Evolutionary conservation across 1,140 invertebrate species (phyloP).

Genomic region (Drosophila punjabiensis): DNA sequence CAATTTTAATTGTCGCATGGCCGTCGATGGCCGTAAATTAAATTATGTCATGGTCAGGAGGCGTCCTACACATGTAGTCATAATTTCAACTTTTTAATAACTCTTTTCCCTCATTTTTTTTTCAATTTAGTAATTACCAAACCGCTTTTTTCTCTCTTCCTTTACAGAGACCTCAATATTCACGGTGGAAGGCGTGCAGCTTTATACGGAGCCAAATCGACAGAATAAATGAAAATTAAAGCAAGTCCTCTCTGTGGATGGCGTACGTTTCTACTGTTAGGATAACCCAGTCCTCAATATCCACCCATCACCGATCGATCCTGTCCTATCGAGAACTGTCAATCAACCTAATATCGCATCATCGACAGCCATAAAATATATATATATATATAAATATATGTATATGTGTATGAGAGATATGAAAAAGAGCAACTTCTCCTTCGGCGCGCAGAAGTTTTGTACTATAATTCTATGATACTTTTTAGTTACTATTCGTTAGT

Average conservation of each 20-base stretch:
- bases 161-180: constrained; percentile 96
- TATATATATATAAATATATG: constrained; percentile 30
- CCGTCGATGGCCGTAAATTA: constrained; percentile 54
- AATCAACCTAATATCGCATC: constrained; percentile 42
- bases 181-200: constrained; percentile 93
- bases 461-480: constrained; percentile 57
- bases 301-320: constrained; percentile 22
- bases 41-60: constrained; percentile 64
- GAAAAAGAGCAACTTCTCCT: constrained; percentile 19
- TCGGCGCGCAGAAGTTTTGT: constrained; percentile 39
- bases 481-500: constrained; percentile 43
- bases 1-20: constrained; percentile 70
- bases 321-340: constrained; percentile 38
- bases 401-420: constrained; percentile 3
- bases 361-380: constrained; percentile 58
- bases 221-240: constrained; percentile 86
- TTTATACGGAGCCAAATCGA: constrained; percentile 89
- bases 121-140: constrained; percentile 20
- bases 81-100: constrained; percentile 64
- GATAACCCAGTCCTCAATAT: constrained; percentile 34
- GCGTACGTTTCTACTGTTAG: constrained; percentile 85
- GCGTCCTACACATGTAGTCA: constrained; percentile 22
- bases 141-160: background rate
- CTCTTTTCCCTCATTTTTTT: constrained; percentile 17
- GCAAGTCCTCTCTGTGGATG: constrained; percentile 85